Evolutionary conservation across 1,140 invertebrate species (phyloP).

Genomic region (Drosophila littoralis): DNA sequence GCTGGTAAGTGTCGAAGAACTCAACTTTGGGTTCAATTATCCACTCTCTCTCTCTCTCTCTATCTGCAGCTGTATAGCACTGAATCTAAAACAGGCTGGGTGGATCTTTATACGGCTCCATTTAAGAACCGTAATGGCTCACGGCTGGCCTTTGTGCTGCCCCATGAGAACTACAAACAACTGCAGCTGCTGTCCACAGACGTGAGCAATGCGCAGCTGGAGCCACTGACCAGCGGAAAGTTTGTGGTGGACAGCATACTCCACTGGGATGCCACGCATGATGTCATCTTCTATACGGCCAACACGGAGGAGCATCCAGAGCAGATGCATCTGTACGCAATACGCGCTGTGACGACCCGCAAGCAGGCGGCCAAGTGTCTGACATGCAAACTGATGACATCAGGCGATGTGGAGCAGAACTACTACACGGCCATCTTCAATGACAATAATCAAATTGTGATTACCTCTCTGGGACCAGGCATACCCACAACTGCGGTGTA

Average conservation of each 20-base stretch:
- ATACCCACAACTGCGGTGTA: constrained; percentile 70
- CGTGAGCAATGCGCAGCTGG: constrained; percentile 52
- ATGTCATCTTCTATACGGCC: constrained; percentile 88
- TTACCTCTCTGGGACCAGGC: constrained; percentile 74
- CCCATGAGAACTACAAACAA: constrained; percentile 89
- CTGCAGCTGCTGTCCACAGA: constrained; percentile 86
- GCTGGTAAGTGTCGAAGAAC: constrained; percentile 39
- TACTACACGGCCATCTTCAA: constrained; percentile 79
- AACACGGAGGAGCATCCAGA: constrained; percentile 86
- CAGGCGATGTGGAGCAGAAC: constrained; percentile 71
- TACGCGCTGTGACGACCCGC: constrained; percentile 69
- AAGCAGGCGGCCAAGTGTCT: constrained; percentile 85
- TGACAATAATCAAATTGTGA: constrained; percentile 69
- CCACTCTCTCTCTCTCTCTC: background rate
- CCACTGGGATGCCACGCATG: constrained; percentile 89
- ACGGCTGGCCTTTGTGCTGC: constrained; percentile 87
- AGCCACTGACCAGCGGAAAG: constrained; percentile 87
- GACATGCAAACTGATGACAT: constrained; percentile 85
- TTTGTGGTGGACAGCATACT: constrained; percentile 92
- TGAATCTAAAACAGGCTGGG: constrained; percentile 87
- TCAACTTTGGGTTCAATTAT: background rate
- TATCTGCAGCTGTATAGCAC: constrained; percentile 60
- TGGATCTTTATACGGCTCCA: constrained; percentile 87
- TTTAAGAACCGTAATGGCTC: constrained; percentile 86
- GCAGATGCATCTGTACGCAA: constrained; percentile 87